Evolutionary conservation across 2,113 vertebrate genomes (phyloP).

Genomic region (Willisornis vidua): DNA sequence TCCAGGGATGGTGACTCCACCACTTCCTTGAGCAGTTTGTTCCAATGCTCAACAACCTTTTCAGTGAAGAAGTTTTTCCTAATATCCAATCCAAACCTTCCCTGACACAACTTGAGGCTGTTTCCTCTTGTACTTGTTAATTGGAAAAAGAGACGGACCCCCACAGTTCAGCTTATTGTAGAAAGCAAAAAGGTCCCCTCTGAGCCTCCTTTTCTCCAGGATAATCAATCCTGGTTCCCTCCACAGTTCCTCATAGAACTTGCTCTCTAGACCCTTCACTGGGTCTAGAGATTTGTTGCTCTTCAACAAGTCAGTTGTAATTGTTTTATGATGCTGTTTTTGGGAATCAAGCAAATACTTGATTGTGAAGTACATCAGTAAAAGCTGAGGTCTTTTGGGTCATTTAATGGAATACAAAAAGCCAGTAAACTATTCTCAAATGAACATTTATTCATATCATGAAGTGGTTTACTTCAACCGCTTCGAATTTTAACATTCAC

Average conservation of each 20-base stretch:
- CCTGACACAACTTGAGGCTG: neutral
- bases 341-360: neutral
- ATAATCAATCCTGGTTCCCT: neutral
- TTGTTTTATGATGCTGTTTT: neutral
- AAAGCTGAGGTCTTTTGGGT: neutral
- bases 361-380: neutral
- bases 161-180: neutral
- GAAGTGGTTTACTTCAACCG: neutral
- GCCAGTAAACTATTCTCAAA: neutral
- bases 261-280: neutral
- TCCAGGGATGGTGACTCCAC: neutral
- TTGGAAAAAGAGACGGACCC: accelerated
- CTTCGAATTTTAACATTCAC: neutral
- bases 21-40: neutral
- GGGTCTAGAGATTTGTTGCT: neutral
- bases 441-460: constrained; percentile 8
- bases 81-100: neutral
- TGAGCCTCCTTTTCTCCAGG: neutral
- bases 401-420: neutral
- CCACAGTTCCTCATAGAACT: accelerated
- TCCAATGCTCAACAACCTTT: neutral
- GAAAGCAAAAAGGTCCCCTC: neutral
- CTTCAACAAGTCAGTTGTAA: neutral
- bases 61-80: neutral
- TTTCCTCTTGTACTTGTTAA: neutral